Conservation (phyloP, 2,113 vertebrate species). For the Dascyllus trimaculatus region DNA sequence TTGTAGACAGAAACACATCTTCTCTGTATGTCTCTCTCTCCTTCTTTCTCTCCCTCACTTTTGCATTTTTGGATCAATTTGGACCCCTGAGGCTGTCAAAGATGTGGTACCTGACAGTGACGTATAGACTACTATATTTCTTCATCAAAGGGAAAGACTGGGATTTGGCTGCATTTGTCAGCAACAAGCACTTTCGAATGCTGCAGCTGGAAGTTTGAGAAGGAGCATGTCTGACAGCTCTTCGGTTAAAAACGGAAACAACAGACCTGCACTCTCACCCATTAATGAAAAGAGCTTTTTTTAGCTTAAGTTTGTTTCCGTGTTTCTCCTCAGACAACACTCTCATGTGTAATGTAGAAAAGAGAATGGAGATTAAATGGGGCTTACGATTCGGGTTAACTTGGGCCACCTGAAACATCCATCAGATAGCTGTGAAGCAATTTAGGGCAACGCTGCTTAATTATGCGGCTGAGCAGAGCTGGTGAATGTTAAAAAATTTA, state of each 20-base stretch:
- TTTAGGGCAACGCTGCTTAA: conserved; percentile 72
- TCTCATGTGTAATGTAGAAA: conserved; percentile 45
- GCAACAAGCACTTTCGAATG: conserved; percentile 32
- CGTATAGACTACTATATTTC: conserved; percentile 53
- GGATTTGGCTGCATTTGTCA: conserved; percentile 34
- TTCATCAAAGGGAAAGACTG: conserved; percentile 35
- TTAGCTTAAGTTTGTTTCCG: conserved; percentile 61
- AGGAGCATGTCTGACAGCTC: conserved; percentile 36
- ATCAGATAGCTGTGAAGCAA: conserved; percentile 62
- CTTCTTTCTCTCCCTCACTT: conserved; percentile 18
- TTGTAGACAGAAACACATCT: background rate
- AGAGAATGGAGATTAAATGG: conserved; percentile 64
- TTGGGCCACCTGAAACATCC: conserved; percentile 60
- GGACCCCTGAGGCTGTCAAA: conserved; percentile 17
- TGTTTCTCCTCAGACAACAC: conserved; percentile 54
- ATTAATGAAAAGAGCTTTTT: conserved; percentile 42
- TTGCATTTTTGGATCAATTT: conserved; percentile 30
- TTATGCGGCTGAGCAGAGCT: conserved; percentile 68
- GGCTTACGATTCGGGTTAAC: conserved; percentile 61
- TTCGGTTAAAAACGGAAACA: conserved; percentile 49
- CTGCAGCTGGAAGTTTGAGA: conserved; percentile 18
- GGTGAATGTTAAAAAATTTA: conserved; percentile 73
- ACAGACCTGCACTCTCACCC: conserved; percentile 12
- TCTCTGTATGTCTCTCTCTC: background rate
- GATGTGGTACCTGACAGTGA: conserved; percentile 49